Percentiles rank a stretch among this genome's conserved stretches.
Conservation (phyloP, 2,797 vertebrate genomes). For the Argyrosomus regius region DNA sequence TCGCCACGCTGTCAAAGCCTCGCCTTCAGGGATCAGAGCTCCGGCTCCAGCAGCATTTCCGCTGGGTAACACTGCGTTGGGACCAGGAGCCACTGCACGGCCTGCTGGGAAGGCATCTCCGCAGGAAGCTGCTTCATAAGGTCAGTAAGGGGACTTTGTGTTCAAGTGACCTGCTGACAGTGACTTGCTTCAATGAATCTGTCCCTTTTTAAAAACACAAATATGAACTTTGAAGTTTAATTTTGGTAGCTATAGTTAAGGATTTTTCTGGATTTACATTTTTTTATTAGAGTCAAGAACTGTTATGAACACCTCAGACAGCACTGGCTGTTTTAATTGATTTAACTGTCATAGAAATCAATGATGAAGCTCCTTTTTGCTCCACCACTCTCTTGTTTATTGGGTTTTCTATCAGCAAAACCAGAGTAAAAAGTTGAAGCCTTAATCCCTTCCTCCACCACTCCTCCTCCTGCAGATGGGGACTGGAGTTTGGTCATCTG, state of each 20-base stretch:
- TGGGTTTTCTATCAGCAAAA: background rate
- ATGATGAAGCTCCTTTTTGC: background rate
- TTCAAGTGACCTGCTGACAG: background rate
- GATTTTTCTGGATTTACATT: no score
- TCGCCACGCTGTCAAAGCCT: conserved; percentile 92
- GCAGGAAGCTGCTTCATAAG: conserved; percentile 91
- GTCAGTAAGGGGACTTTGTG: conserved; percentile 72
- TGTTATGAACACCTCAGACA: no score
- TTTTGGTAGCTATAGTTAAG: no score
- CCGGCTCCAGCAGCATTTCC: conserved; percentile 95
- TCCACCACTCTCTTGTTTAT: background rate
- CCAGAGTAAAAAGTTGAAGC: background rate
- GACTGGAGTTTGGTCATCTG: conserved; percentile 82
- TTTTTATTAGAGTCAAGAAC: background rate
- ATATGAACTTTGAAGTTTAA: no score
- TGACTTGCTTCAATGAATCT: background rate
- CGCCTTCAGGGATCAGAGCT: conserved; percentile 93
- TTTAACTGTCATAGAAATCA: background rate
- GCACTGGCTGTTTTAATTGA: background rate
- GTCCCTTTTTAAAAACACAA: background rate
- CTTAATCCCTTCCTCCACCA: no score
- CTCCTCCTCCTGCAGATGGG: conserved; percentile 78
- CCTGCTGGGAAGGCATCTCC: conserved; percentile 90
- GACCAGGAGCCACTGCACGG: conserved; percentile 92
- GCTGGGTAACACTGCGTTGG: conserved; percentile 96